Conservation (phyloP, 2,113 vertebrate species). For the Himantopus leucocephalus region DNA sequence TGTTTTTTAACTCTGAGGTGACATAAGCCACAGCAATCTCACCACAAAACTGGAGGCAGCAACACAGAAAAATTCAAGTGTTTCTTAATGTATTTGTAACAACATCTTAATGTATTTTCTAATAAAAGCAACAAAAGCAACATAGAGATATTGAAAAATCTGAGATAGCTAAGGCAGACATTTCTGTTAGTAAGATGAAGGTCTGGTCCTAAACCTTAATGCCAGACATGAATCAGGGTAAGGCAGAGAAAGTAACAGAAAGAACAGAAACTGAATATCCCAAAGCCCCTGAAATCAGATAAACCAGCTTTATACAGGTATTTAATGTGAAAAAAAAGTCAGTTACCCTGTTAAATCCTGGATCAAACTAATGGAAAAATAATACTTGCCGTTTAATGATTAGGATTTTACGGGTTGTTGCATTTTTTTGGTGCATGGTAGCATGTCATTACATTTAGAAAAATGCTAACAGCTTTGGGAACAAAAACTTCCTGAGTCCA, state of each 20-base stretch:
- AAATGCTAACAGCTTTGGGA: not conserved
- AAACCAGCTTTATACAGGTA: not conserved
- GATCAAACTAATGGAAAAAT: not conserved
- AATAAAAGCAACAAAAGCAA: not conserved
- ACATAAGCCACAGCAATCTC: not conserved
- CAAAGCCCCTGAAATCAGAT: not conserved
- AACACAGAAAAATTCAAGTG: not conserved
- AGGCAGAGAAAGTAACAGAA: not conserved
- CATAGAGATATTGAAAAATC: not conserved
- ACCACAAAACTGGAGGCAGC: not conserved
- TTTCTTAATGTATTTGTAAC: not conserved
- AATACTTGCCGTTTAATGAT: not conserved
- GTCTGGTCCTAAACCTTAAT: not conserved
- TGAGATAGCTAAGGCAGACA: not conserved
- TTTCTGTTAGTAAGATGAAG: not conserved
- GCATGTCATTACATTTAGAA: not conserved
- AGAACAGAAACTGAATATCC: not conserved
- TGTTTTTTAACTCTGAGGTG: not conserved
- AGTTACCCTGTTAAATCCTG: not conserved
- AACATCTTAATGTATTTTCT: not conserved
- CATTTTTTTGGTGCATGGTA: not conserved
- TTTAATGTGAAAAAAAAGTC: not conserved
- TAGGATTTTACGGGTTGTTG: not conserved
- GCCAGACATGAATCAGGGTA: not conserved
- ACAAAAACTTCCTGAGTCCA: not conserved